Base-by-base conservation (phyloP, 2,888 invertebrate species). In the Nomada lathburiana region DNA sequence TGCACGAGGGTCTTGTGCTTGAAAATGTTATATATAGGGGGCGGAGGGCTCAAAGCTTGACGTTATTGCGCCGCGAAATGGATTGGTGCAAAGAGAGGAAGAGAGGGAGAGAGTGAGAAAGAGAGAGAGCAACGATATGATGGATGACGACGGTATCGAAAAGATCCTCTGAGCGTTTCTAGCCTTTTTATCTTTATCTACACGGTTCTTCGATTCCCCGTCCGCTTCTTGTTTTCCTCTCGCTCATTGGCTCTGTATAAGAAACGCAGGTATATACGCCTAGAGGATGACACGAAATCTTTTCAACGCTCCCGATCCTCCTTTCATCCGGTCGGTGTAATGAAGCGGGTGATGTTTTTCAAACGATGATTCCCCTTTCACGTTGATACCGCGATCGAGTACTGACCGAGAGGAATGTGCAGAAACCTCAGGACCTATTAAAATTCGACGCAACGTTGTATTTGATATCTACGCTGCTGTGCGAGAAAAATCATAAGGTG, bases 21-120 rank as follows among this genome's bases (percentile, higher is more conserved):
- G 87, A 87, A 90, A 90, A 90, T 86, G 87, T 89, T 85, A 80
- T 83, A 80, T 83, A 16, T 36, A 36, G 36, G 7, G 36, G 36
- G 36, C 7, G 83, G 57, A 59, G 73, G 75, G 82, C 84, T 78
- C 63, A 74, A 80, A 83, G 84, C 76, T 83, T 70, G 82, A 82
- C 88, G 86, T 87, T 89, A 89, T 89, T 90, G 88, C 86, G 65
- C 81, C 77, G 82, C 86, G 76, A 80, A 89, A 89, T 85, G 85
- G 86, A 88, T 85, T 80, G 82, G 69, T 80, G 80, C 52, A 36
- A 36, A 36, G 36, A 36, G 36, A 36, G 7, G 7, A 7, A 36
- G 7, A 36, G 36, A 36, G 36, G 0, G 29, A 29, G 29, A 29
- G 29, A 36, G 36, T 84, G 86, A 84, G 87, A 86, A 79, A 86